phyloP scores from a whole-genome alignment of 2,113 vertebrate genomes.

The Sterrhoptilus dennistouni region DNA sequence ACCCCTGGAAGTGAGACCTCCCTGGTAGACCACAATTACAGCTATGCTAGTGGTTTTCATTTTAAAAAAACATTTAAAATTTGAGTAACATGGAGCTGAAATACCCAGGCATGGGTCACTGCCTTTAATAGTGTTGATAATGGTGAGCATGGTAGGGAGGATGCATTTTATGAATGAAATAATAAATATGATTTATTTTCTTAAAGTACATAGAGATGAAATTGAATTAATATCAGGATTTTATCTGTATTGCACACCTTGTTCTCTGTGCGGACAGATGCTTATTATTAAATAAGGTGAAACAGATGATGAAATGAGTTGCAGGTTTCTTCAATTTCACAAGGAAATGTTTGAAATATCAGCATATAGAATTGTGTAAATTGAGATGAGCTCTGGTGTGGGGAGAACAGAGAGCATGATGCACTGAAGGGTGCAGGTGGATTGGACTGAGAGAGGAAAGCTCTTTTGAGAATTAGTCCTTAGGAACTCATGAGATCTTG shows the following conservation, averaged over 20 bases:
- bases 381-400: background rate
- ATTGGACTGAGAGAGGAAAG: background rate
- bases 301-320: background rate
- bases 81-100: background rate
- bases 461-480: background rate
- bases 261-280: background rate
- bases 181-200: conserved; percentile 10
- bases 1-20: background rate
- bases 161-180: background rate
- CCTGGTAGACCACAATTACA: background rate
- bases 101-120: background rate
- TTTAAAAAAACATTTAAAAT: background rate
- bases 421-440: background rate
- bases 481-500: background rate
- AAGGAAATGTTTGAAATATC: background rate
- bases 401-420: fast-evolving
- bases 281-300: background rate
- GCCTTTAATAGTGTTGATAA: background rate
- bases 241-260: background rate
- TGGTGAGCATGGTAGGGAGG: background rate
- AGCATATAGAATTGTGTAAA: background rate
- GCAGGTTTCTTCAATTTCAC: background rate
- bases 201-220: background rate
- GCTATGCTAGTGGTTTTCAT: background rate
- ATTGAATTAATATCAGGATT: background rate